phyloP scores from a whole-genome alignment of 2,797 vertebrate genomes.

The Karalla daura region DNA sequence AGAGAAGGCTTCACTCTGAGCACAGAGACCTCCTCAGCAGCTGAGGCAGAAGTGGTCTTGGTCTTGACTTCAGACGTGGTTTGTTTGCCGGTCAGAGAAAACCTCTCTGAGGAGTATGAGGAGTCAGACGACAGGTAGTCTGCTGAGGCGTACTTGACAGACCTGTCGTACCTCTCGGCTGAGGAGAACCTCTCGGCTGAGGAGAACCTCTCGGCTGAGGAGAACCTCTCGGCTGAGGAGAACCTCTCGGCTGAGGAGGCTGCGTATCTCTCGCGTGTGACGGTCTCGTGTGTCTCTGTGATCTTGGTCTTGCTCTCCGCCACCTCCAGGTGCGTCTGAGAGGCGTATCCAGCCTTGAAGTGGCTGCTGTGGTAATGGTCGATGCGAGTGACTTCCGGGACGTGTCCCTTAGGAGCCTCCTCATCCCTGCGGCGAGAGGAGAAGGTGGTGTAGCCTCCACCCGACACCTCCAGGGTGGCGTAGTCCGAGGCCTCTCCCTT shows the following conservation, averaged over 20 bases:
- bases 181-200: constrained; percentile 73
- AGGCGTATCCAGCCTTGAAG: constrained; percentile 91
- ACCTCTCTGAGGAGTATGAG: constrained; percentile 84
- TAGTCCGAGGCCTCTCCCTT: constrained; percentile 98
- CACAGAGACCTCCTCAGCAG: constrained; percentile 82
- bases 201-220: constrained; percentile 77
- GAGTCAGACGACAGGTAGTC: constrained; percentile 82
- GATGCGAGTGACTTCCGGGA: constrained; percentile 91
- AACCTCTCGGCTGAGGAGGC: constrained; percentile 77
- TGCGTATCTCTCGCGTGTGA: constrained; percentile 85
- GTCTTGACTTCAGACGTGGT: constrained; percentile 83
- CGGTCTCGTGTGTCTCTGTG: constrained; percentile 87
- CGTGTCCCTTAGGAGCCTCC: constrained; percentile 83
- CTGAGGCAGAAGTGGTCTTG: constrained; percentile 79
- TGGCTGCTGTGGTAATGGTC: constrained; percentile 92
- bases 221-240: constrained; percentile 73
- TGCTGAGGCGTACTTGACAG: constrained; percentile 76
- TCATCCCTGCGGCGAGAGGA: constrained; percentile 93
- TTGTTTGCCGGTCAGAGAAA: constrained; percentile 79
- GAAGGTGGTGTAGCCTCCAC: constrained; percentile 92
- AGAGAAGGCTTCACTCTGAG: constrained; percentile 88
- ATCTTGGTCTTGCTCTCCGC: constrained; percentile 90
- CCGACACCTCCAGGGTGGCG: constrained; percentile 93
- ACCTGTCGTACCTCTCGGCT: constrained; percentile 74
- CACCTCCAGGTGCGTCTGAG: constrained; percentile 88